Percentiles rank a stretch among this genome's conserved stretches.
Evolutionary conservation across 2,113 vertebrate species (phyloP).

Genomic region (Harpagus bidentatus): DNA sequence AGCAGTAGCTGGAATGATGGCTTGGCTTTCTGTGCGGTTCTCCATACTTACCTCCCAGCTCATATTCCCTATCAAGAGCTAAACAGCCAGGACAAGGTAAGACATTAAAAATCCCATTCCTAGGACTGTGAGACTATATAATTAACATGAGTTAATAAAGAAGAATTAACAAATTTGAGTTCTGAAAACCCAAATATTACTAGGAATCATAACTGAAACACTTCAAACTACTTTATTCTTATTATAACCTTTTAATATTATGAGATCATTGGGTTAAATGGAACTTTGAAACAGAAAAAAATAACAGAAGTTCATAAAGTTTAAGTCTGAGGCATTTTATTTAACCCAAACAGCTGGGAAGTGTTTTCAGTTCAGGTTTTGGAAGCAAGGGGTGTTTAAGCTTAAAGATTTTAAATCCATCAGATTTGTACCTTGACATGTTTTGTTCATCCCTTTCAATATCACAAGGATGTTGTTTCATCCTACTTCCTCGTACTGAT

Average conservation of each 20-base stretch:
- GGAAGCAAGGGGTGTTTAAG: neutral
- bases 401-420: neutral
- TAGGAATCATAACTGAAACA: neutral
- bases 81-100: slow-evolving; percentile 91
- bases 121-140: neutral
- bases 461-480: neutral
- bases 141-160: neutral
- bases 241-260: neutral
- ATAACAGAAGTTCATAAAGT: neutral
- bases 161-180: neutral
- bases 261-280: neutral
- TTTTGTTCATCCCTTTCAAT: neutral
- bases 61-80: slow-evolving; percentile 96
- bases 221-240: neutral
- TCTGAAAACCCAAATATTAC: fast-evolving
- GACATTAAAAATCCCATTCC: neutral
- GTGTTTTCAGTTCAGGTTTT: neutral
- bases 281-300: neutral
- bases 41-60: slow-evolving; percentile 95
- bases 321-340: neutral
- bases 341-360: neutral
- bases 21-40: slow-evolving; percentile 92
- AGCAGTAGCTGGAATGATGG: slow-evolving; percentile 99
- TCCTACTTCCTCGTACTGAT: neutral
- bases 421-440: neutral